phyloP scores from a whole-genome alignment of 2,888 invertebrate genomes.

The Dione vanillae region DNA sequence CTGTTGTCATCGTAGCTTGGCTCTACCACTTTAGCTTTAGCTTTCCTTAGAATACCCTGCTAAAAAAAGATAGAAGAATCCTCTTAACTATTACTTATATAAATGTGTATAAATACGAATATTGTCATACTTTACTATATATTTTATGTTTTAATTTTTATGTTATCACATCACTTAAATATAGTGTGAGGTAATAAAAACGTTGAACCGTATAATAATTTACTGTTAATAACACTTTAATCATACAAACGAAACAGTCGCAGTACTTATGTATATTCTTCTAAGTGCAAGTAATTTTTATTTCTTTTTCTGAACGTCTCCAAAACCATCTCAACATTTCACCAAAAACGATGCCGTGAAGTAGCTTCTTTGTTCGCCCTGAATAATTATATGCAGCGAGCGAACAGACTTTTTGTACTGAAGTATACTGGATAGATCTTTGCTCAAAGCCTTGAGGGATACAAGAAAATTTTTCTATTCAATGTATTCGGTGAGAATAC shows the following conservation, averaged over 20 bases:
- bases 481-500: constrained; percentile 12
- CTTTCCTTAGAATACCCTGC: no score
- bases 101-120: no score
- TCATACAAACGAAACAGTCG: neutral
- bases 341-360: constrained; percentile 35
- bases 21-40: no score
- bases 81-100: no score
- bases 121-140: no score
- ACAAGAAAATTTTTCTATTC: constrained; percentile 26
- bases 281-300: constrained; percentile 18
- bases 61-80: no score
- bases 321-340: constrained; percentile 32
- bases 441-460: constrained; percentile 28
- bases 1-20: no score
- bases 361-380: constrained; percentile 40
- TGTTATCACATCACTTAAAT: no score
- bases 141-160: no score
- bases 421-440: constrained; percentile 24
- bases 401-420: constrained; percentile 35
- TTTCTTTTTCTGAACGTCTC: constrained; percentile 29
- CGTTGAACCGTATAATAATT: no score
- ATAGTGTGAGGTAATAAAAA: neutral
- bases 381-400: constrained; percentile 42
- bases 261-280: constrained; percentile 1
- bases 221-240: neutral